These are phyloP conservation scores for Guaruba guarouba DNA, from an alignment of 2,113 vertebrate genomes.

Conservation along the genomic window DNA sequence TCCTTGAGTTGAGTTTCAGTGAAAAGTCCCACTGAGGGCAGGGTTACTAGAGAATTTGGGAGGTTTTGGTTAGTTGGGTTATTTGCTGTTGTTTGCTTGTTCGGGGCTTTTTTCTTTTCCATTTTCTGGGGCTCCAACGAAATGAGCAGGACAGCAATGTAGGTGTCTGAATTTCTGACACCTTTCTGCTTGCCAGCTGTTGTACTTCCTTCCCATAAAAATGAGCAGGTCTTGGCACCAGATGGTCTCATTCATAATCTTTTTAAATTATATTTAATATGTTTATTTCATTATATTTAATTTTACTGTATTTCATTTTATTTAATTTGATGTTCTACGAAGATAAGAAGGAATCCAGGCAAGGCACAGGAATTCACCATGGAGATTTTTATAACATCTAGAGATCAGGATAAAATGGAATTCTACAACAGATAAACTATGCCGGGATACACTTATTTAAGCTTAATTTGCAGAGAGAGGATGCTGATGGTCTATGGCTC, in stretches of 20 bases:
- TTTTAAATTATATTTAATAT: neutral
- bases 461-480: neutral
- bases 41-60: neutral
- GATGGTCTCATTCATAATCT: neutral
- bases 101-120: too few species aligned
- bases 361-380: neutral
- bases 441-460: neutral
- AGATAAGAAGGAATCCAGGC: neutral
- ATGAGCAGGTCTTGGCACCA: neutral
- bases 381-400: neutral
- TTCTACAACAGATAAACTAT: neutral
- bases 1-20: neutral
- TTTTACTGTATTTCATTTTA: neutral
- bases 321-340: neutral
- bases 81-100: fast-evolving
- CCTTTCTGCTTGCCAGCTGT: neutral
- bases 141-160: neutral
- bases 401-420: neutral
- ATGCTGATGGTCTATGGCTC: neutral
- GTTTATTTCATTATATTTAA: neutral
- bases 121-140: neutral
- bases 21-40: neutral
- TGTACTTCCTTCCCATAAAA: neutral
- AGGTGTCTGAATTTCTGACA: neutral
- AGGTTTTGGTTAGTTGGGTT: fast-evolving